Evolutionary conservation across 2,797 vertebrate genomes (phyloP), one percentile per base, ranked within the genome.

Genomic region (Malacoctenus gilli): DNA sequence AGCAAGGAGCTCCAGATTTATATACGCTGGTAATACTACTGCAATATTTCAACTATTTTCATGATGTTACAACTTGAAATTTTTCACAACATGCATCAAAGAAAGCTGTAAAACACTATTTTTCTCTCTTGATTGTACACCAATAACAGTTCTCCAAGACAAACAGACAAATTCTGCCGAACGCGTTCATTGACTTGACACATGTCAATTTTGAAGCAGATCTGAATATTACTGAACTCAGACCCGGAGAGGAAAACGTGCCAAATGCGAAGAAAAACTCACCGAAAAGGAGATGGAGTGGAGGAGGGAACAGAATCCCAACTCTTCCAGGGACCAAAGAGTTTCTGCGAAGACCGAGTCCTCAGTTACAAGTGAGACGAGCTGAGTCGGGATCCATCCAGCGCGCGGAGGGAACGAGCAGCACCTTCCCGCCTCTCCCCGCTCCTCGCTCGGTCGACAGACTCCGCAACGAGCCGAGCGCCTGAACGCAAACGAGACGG

Each of bases 241-340:
- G 8, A 14, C 13, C 36, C 3, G 8, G 5, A 30, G 6, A 13
- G 5, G 5, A n/a, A 14, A 28, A 41, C 0, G 14, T 5, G 20
- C 4, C 6, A 28, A 9, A 28, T 4, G 25, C 9, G 9, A 3
- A 1, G 8, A 40, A 23, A 10, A 46, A 74, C 83, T 79, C 52
- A 85, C 81, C 64, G 28, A 73, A 67, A 18, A 48, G 2, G 12
- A 30, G 55, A 30, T 8, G 2, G 62, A 68, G 40, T 53, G 49
- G 22, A 50, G 25, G 20, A 23, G 59, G 21, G 44, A 43, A 59
- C 32, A 23, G 19, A 63, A 72, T 52, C 76, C 72, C 59, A 69
- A 75, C 54, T 75, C 56, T 37, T 60, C 48, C 50, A 20, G 14
- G 39, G 21, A 19, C 20, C 5, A 30, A 35, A 14, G 51, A 69